phyloP scores from a whole-genome alignment of 2,888 invertebrate species.

The Tetragnatha montana region DNA sequence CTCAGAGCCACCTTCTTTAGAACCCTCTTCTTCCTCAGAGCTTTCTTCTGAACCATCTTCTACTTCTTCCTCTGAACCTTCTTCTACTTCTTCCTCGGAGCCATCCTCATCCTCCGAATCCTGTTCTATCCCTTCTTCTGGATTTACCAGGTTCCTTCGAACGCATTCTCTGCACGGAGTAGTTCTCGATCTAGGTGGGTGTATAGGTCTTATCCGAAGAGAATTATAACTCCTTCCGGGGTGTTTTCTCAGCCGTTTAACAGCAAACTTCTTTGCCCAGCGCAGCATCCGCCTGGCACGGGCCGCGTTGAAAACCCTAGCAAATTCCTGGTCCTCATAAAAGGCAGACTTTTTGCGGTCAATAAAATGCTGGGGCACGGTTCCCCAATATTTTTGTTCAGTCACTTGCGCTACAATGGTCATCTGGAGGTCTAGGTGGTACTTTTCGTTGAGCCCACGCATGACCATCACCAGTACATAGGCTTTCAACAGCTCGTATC shows the following conservation, averaged over 20 bases:
- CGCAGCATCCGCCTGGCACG: neutral
- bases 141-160: neutral
- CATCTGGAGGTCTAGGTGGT: neutral
- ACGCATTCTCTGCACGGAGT: neutral
- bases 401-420: neutral
- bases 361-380: neutral
- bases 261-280: neutral
- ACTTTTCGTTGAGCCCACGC: neutral
- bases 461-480: neutral
- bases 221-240: neutral
- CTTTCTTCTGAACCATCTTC: too few species aligned
- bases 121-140: neutral
- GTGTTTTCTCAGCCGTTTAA: neutral
- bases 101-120: neutral
- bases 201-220: neutral
- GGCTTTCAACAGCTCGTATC: neutral
- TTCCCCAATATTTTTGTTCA: neutral
- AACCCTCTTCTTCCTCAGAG: too few species aligned
- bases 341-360: neutral
- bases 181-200: neutral
- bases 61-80: neutral
- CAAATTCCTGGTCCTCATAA: neutral
- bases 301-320: neutral
- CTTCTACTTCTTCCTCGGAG: neutral
- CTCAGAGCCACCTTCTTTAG: too few species aligned